These are phyloP conservation scores for Scaptomyza graminum DNA, from an alignment of 1,140 invertebrate genomes.

Conservation along the genomic window DNA sequence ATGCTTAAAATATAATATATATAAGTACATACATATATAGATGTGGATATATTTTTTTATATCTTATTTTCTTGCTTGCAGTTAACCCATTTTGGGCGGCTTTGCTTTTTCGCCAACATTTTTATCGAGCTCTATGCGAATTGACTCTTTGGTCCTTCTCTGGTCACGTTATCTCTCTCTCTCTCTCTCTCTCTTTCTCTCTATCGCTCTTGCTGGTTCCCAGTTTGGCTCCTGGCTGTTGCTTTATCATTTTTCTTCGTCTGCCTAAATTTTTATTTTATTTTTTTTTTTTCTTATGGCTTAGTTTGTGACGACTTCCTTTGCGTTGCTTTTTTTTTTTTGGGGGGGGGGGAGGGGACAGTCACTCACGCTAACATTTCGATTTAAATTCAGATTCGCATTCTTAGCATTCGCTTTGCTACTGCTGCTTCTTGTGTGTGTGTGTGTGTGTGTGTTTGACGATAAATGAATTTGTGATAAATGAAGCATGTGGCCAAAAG, in stretches of 20 bases:
- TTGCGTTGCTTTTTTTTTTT: conserved; percentile 11
- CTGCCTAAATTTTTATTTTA: conserved; percentile 28
- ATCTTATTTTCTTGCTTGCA: conserved; percentile 33
- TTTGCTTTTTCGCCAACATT: conserved; percentile 51
- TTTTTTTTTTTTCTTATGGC: conserved; percentile 7
- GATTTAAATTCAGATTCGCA: conserved; percentile 45
- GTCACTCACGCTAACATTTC: too few species aligned
- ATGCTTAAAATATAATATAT: too few species aligned
- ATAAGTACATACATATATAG: too few species aligned
- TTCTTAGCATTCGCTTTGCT: conserved; percentile 37
- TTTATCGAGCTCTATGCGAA: conserved; percentile 49
- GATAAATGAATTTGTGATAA: conserved; percentile 70
- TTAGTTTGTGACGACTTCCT: conserved; percentile 43
- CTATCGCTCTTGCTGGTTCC: too few species aligned
- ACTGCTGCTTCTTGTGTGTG: conserved; percentile 16
- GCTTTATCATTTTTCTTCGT: conserved; percentile 60
- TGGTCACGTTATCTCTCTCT: too few species aligned
- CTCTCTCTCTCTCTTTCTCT: neutral
- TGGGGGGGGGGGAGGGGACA: too few species aligned
- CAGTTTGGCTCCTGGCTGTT: conserved; percentile 23
- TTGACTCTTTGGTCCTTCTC: neutral
- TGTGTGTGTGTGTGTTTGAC: conserved; percentile 45
- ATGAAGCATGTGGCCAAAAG: conserved; percentile 82
- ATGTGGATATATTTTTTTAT: conserved; percentile 17
- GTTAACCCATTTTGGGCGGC: conserved; percentile 8